Evolutionary conservation across 2,888 invertebrate genomes (phyloP), one percentile per base, ranked within the genome.

Genomic region (Auanema sp.): DNA sequence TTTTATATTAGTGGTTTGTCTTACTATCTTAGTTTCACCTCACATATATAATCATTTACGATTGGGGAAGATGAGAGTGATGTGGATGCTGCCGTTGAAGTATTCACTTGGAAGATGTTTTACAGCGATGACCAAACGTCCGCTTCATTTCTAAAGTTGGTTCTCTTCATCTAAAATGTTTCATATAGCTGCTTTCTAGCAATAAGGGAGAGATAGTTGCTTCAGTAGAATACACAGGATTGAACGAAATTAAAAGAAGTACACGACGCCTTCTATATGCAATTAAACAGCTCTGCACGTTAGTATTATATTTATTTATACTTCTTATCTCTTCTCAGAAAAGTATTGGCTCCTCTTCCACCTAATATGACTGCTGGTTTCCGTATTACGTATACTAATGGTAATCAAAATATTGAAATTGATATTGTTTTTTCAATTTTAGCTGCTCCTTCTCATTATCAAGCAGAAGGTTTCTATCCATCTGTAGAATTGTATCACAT

Each of bases 41-140:
- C n/a, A n/a, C n/a, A n/a, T n/a, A n/a, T n/a, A n/a, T n/a, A n/a
- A n/a, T n/a, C n/a, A n/a, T 8, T 33, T 33, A 33, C 33, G 33
- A 33, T 33, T 33, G 33, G 33, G 8, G 33, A 54, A 14, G 25
- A 59, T 12, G 65, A 62, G 24, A 51, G 40, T 24, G 42, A 50
- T 40, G 21, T 21, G 4, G 59, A 65, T 33, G 61, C 57, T 1
- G 68, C 68, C 1, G 40, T 65, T n/a, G 68, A 68, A 52, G 62
- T 63, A 12, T 68, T 57, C 23, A 52, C 59, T 0, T 60, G 61
- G 52, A 23, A 51, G n/a, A 52, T 68, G 18, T 24, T 18, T 14
- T 68, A 68, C 55, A 44, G 33, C 24, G 18, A 64, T 5, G 42
- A 55, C 18, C 53, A 56, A 33, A 33, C 33, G 33, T 33, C 33